phyloP scores from a whole-genome alignment of 2,888 invertebrate genomes.

The Drosophila falleni region DNA sequence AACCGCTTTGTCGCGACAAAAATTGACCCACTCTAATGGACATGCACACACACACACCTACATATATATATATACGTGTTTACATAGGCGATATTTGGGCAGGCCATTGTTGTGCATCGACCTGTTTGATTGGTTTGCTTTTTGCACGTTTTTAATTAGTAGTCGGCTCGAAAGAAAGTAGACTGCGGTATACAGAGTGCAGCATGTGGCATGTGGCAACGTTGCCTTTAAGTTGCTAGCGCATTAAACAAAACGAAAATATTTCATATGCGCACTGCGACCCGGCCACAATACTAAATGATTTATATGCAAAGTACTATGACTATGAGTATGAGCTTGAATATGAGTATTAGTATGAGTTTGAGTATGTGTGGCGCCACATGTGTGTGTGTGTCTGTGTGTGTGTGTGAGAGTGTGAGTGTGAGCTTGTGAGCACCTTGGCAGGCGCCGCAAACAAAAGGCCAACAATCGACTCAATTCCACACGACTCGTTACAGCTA shows the following conservation, averaged over 20 bases:
- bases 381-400: constrained; percentile 3
- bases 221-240: constrained; percentile 56
- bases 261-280: constrained; percentile 78
- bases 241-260: constrained; percentile 66
- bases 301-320: constrained; percentile 72
- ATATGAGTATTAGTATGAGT: constrained; percentile 16
- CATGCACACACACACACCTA: constrained; percentile 1
- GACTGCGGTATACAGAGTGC: background rate
- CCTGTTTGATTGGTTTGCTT: constrained; percentile 79
- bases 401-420: constrained; percentile 25
- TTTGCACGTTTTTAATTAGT: constrained; percentile 80
- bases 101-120: constrained; percentile 77
- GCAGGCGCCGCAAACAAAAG: constrained; percentile 53
- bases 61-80: background rate
- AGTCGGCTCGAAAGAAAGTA: constrained; percentile 17
- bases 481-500: constrained; percentile 46
- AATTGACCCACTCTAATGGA: no score
- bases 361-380: constrained; percentile 36
- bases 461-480: constrained; percentile 57
- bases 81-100: constrained; percentile 52
- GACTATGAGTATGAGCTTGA: constrained; percentile 21
- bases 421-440: constrained; percentile 32
- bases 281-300: constrained; percentile 69
- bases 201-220: constrained; percentile 26
- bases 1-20: no score